Percentiles rank a stretch among this genome's conserved stretches.
These are phyloP conservation scores for Chrysochloris asiatica DNA, from an alignment of 2,113 vertebrate species.

Conservation along the genomic window DNA sequence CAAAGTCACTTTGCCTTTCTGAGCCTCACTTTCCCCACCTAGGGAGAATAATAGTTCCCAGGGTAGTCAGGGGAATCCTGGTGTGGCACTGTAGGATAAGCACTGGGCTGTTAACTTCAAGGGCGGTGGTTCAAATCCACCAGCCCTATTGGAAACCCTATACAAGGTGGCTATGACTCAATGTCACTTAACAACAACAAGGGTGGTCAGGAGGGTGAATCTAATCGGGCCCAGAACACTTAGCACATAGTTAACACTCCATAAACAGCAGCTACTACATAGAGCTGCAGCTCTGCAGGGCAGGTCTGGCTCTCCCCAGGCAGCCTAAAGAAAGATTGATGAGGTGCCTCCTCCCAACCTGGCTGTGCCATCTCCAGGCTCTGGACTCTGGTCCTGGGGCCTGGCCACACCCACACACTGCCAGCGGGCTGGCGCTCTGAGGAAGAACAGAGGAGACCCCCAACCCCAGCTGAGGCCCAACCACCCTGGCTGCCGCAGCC, in stretches of 20 bases:
- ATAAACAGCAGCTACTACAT: conserved; percentile 70
- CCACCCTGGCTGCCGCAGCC: too few species aligned
- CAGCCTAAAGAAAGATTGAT: background rate
- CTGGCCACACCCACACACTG: too few species aligned
- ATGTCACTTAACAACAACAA: too few species aligned
- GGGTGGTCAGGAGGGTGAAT: conserved; percentile 84
- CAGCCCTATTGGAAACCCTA: too few species aligned
- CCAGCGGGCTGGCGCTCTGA: background rate
- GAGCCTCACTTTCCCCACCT: conserved; percentile 64
- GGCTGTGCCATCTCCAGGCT: background rate
- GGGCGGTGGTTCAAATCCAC: too few species aligned
- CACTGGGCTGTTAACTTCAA: too few species aligned
- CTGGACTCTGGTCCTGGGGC: background rate
- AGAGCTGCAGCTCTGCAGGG: conserved; percentile 23
- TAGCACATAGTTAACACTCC: conserved; percentile 77
- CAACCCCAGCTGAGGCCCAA: conserved; percentile 21
- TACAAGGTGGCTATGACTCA: too few species aligned
- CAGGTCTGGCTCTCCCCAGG: conserved; percentile 10
- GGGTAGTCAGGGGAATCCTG: conserved; percentile 85
- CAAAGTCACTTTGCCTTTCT: background rate
- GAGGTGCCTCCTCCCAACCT: conserved; percentile 35
- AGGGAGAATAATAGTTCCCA: conserved; percentile 26
- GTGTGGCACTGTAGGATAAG: too few species aligned
- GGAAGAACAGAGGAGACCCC: background rate
- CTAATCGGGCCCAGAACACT: conserved; percentile 76